phyloP scores from a whole-genome alignment of 2,113 vertebrate species.

The Tragelaphus strepsiceros region DNA sequence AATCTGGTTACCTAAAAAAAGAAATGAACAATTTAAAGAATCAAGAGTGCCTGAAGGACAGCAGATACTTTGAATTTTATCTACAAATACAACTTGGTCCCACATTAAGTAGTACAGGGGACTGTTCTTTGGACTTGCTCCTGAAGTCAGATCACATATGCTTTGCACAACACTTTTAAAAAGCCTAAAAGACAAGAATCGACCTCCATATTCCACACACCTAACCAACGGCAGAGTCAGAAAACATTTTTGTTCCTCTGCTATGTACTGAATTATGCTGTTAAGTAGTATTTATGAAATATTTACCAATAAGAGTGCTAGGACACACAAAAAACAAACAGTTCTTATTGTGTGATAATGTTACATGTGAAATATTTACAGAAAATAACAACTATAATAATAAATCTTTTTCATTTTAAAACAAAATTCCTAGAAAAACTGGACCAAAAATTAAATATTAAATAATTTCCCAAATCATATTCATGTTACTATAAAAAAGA shows the following conservation, averaged over 20 bases:
- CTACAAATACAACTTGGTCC: neutral
- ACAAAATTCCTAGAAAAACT: conserved; percentile 15
- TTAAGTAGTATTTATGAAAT: conserved; percentile 13
- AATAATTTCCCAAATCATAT: conserved; percentile 13
- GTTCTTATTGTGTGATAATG: neutral
- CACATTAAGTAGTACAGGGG: neutral
- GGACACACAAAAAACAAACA: neutral
- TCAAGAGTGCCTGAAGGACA: neutral
- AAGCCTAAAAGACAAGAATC: neutral
- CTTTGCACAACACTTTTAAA: neutral
- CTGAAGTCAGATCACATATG: neutral
- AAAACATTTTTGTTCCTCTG: neutral
- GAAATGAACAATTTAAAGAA: conserved; percentile 46
- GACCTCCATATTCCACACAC: neutral
- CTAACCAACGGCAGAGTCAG: neutral
- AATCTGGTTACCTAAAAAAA: conserved; percentile 87
- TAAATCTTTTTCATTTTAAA: neutral
- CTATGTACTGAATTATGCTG: neutral
- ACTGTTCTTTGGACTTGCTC: neutral
- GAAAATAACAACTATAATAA: neutral
- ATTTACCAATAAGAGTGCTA: neutral
- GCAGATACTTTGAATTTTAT: neutral
- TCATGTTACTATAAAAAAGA: neutral
- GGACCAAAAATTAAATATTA: neutral
- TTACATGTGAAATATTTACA: neutral